phyloP scores from a whole-genome alignment of 2,113 vertebrate species.

The Tonatia bakeri region DNA sequence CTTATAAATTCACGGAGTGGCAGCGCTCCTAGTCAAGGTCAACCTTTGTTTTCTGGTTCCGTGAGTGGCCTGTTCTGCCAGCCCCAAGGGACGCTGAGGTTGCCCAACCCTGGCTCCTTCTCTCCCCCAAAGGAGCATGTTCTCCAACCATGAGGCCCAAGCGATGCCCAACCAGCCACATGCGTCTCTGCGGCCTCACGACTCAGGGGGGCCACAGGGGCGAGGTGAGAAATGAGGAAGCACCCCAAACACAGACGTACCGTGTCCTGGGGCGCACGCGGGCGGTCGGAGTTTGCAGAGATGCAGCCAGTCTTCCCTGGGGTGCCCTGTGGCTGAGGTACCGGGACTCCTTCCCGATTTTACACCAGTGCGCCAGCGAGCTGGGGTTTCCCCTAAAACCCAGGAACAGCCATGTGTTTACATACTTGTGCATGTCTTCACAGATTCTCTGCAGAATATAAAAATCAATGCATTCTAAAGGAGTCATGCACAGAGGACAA shows the following conservation, averaged over 20 bases:
- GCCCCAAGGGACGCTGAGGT: conserved; percentile 60
- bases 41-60: conserved; percentile 61
- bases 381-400: not conserved
- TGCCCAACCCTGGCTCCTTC: conserved; percentile 39
- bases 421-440: not conserved
- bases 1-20: conserved; percentile 71
- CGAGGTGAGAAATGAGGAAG: not conserved
- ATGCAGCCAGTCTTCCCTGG: not conserved
- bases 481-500: not conserved
- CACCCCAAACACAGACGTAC: not conserved
- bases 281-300: not conserved
- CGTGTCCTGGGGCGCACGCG: rapidly evolving
- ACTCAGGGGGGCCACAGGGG: not conserved
- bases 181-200: rapidly evolving
- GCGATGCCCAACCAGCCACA: rapidly evolving
- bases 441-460: not conserved
- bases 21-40: conserved; percentile 75
- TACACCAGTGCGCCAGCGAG: not conserved
- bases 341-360: not conserved
- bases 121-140: not conserved
- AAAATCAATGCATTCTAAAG: not conserved
- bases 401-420: not conserved
- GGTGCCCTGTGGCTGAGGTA: not conserved
- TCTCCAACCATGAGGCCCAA: not conserved
- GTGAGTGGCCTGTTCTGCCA: conserved; percentile 64